These are phyloP conservation scores for Lateolabrax maculatus DNA, from an alignment of 2,797 vertebrate species.

Conservation along the genomic window DNA sequence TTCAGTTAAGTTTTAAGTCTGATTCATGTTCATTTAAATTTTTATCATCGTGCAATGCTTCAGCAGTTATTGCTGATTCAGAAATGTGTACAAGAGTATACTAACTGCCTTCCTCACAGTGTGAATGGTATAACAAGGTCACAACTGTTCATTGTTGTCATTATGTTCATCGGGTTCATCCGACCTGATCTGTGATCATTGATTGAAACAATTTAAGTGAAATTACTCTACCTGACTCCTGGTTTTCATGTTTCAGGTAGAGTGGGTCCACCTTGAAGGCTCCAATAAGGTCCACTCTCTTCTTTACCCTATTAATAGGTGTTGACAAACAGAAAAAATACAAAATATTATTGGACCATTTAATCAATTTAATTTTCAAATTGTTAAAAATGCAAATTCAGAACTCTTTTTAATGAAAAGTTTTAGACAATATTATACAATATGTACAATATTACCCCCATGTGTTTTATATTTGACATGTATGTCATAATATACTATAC, in stretches of 20 bases:
- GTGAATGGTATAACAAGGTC: slow-evolving; percentile 19
- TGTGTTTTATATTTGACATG: neutral
- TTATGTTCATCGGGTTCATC: neutral
- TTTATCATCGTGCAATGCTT: neutral
- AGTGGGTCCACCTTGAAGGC: slow-evolving; percentile 97
- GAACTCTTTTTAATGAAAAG: neutral
- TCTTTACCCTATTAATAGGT: slow-evolving; percentile 90
- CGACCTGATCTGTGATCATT: neutral
- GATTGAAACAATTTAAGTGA: neutral
- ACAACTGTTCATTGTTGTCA: neutral
- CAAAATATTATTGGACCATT: neutral
- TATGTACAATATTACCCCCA: neutral
- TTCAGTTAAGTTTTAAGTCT: neutral
- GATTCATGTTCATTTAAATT: neutral
- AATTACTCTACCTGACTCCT: slow-evolving; percentile 91
- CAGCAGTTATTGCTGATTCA: neutral
- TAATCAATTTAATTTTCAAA: too few species aligned
- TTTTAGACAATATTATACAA: neutral
- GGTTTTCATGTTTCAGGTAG: slow-evolving; percentile 94
- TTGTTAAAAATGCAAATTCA: neutral
- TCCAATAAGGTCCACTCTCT: slow-evolving; percentile 89
- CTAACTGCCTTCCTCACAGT: neutral
- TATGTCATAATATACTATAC: neutral
- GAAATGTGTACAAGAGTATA: neutral
- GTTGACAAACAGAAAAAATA: slow-evolving; percentile 7